phyloP scores from a whole-genome alignment of 1,140 invertebrate genomes.

The Lepeophtheirus salmonis region DNA sequence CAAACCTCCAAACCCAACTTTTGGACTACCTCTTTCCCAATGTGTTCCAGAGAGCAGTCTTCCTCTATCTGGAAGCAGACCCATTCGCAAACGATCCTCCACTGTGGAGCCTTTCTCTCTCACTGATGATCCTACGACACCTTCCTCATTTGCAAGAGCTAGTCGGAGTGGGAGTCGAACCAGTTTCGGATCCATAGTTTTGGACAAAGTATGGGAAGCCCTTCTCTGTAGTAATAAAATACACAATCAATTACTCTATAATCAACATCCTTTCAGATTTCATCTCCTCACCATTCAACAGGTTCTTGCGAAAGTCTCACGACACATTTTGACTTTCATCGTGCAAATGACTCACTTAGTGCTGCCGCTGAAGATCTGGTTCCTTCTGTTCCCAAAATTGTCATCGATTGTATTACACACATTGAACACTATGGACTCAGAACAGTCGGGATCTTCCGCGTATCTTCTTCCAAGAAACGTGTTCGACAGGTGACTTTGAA shows the following conservation, averaged over 20 bases:
- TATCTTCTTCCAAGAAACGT: conserved; percentile 71
- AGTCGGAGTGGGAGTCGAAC: conserved; percentile 18
- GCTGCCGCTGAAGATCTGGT: neutral
- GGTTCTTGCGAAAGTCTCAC: conserved; percentile 7
- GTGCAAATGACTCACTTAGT: neutral
- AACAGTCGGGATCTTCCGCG: conserved; percentile 68
- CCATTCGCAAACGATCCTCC: neutral
- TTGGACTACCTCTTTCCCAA: neutral
- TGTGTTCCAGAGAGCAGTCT: neutral
- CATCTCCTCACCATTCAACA: neutral
- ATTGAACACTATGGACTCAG: conserved; percentile 54
- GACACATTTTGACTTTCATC: conserved; percentile 5
- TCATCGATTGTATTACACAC: conserved; percentile 55
- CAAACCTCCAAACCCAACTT: neutral
- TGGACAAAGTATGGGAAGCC: neutral
- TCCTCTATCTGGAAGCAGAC: neutral
- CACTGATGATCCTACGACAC: neutral
- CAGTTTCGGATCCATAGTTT: conserved; percentile 11
- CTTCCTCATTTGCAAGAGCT: neutral
- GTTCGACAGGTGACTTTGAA: conserved; percentile 50
- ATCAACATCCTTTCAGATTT: neutral
- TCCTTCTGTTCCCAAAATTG: conserved; percentile 41
- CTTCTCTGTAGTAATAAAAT: too few species aligned
- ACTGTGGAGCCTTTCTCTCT: neutral
- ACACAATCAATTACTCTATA: too few species aligned